Base-by-base conservation (phyloP, 2,113 vertebrate genomes). In the Probosciger aterrimus region DNA sequence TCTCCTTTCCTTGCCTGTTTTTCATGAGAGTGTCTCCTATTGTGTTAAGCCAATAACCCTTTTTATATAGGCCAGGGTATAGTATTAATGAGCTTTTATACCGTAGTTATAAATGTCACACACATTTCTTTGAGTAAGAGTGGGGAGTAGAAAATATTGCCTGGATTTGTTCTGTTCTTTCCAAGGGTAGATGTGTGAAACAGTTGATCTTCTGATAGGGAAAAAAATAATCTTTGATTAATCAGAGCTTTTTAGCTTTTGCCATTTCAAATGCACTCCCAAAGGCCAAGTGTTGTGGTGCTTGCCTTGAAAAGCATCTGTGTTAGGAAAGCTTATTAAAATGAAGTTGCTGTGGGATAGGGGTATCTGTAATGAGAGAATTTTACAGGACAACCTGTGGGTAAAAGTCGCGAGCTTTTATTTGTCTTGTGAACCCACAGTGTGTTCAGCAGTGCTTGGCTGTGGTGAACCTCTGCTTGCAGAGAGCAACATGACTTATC, bases 21-120 rank as follows among this genome's bases (percentile, higher is more conserved):
- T 76, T 53, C 25, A 28, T 0, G 1, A 71, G 68, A 60, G 62
- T 22, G 18, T 84, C 27, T 91, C 57, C 62, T 79, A 23, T 93
- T 93, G 91, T 92, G 81, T 82, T 92, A 92, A 92, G 86, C 77
- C 83, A 91, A 71, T 88, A 97, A 76, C 81, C 35, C 89, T 92
- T 91, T 93, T 95, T 95, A 64, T 83, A 95, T 89, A 89, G 93
- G 93, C 93, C 93, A 91, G 57, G 0, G 0, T 80, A 50, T 39
- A 59, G 55, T 84, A 88, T 95, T 90, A 97, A 93, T 93, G 94
- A 96, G 84, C 57, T 89, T 93, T 95, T 94, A 73, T 64, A 73
- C 65, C 2, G 0, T 43, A 49, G 46, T 91, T 95, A 71, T 87
- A 93, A 92, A 92, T 79, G 84, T 87, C 83, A 84, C 89, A 71